Evolutionary conservation across 2,888 invertebrate genomes (phyloP).

Genomic region (Microplitis deprimator): DNA sequence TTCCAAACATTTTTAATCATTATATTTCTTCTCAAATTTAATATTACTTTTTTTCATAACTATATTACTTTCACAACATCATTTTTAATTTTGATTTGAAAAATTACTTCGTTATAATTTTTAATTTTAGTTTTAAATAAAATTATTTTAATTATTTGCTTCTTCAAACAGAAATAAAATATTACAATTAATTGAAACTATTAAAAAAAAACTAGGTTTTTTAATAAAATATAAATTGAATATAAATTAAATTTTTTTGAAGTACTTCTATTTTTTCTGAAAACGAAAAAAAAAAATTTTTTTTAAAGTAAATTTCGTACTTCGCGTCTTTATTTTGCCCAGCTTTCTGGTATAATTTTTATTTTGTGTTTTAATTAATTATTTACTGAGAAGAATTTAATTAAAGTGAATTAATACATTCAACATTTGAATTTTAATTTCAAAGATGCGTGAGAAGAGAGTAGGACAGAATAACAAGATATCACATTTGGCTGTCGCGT

Average conservation of each 20-base stretch:
- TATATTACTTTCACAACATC: background rate
- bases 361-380: background rate
- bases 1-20: constrained; percentile 6
- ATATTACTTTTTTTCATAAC: background rate
- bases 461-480: constrained; percentile 39
- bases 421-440: background rate
- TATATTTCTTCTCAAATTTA: background rate
- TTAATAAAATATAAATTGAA: no score
- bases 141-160: no score
- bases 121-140: background rate
- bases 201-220: no score
- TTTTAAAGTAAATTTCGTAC: no score
- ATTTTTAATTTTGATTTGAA: background rate
- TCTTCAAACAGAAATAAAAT: no score
- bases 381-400: background rate
- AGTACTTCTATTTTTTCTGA: no score
- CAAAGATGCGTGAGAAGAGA: constrained; percentile 7
- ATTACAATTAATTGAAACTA: no score
- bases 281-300: no score
- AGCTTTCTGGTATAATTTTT: background rate
- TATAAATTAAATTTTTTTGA: no score
- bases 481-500: constrained; percentile 46
- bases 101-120: background rate
- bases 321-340: no score
- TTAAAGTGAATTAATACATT: background rate